A percentile compares a stretch with the other conserved stretches of the same genome.
phyloP scores from a whole-genome alignment of 2,888 invertebrate genomes.

The Coenonympha arcania region DNA sequence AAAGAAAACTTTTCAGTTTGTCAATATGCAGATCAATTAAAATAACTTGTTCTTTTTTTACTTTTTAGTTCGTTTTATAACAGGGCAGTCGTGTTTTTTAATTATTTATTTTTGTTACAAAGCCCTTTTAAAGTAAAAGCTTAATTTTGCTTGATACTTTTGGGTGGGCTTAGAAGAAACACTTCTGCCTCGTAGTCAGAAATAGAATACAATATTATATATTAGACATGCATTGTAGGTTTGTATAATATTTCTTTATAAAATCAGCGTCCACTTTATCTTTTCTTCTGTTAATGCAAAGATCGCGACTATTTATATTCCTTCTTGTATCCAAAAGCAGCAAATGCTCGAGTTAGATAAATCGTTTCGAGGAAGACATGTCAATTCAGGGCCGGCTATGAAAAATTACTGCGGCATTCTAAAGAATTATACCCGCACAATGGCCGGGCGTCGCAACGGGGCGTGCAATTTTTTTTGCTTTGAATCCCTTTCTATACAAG shows the following conservation, averaged over 20 bases:
- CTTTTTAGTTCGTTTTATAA: too few species aligned
- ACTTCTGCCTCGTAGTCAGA: not conserved
- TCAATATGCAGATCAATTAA: too few species aligned
- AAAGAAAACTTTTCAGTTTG: too few species aligned
- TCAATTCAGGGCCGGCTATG: constrained; percentile 20
- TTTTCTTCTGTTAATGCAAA: not conserved
- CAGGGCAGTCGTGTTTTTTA: too few species aligned
- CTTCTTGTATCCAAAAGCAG: constrained; percentile 10
- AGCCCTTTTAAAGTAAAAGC: too few species aligned
- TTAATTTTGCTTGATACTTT: too few species aligned
- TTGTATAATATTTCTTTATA: not conserved
- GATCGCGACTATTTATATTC: constrained; percentile 10
- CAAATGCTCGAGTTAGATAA: constrained; percentile 12
- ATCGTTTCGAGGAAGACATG: constrained; percentile 21
- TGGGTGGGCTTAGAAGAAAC: too few species aligned
- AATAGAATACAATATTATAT: not conserved
- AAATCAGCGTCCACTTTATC: not conserved
- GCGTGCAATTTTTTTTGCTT: constrained; percentile 23
- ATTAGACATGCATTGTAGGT: not conserved
- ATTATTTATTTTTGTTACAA: too few species aligned
- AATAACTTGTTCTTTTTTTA: too few species aligned
- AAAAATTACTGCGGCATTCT: constrained; percentile 18
- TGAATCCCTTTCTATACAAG: constrained; percentile 11
- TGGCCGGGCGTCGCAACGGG: constrained; percentile 22
- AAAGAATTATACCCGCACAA: constrained; percentile 17